Conservation (phyloP, 1,140 invertebrate species). For the Zophobas morio region DNA sequence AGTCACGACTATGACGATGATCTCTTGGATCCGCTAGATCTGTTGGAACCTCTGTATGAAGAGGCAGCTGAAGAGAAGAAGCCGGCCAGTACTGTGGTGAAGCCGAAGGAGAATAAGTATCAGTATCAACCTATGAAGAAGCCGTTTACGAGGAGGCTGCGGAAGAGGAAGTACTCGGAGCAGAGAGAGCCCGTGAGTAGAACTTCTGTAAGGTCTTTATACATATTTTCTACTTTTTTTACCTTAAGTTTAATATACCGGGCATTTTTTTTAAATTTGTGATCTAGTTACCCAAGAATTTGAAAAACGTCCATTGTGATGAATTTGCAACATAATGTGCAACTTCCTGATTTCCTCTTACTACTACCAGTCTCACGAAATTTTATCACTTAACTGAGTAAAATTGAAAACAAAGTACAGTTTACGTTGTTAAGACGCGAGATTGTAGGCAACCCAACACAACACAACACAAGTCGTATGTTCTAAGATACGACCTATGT, state of each 20-base stretch:
- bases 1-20: slow-evolving; percentile 46
- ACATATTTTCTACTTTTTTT: slow-evolving; percentile 1
- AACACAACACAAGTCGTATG: too few species aligned
- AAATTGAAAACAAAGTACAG: too few species aligned
- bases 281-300: too few species aligned
- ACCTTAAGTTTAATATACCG: too few species aligned
- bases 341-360: too few species aligned
- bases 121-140: slow-evolving; percentile 45
- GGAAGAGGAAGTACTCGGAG: slow-evolving; percentile 55
- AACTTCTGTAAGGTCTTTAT: slow-evolving; percentile 13
- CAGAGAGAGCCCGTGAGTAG: slow-evolving; percentile 52
- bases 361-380: too few species aligned
- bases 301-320: too few species aligned
- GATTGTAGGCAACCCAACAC: too few species aligned
- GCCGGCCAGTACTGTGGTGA: slow-evolving; percentile 29
- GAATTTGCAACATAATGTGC: too few species aligned
- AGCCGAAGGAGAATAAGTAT: slow-evolving; percentile 33
- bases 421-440: too few species aligned
- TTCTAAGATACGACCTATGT: too few species aligned
- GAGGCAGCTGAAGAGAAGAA: slow-evolving; percentile 57
- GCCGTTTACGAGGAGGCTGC: slow-evolving; percentile 44
- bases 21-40: slow-evolving; percentile 58
- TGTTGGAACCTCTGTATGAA: slow-evolving; percentile 60
- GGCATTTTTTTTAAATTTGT: slow-evolving; percentile 7
- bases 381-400: too few species aligned